Percentiles rank a stretch among this genome's conserved stretches.
phyloP scores from a whole-genome alignment of 2,888 invertebrate genomes.

The Operophtera brumata region DNA sequence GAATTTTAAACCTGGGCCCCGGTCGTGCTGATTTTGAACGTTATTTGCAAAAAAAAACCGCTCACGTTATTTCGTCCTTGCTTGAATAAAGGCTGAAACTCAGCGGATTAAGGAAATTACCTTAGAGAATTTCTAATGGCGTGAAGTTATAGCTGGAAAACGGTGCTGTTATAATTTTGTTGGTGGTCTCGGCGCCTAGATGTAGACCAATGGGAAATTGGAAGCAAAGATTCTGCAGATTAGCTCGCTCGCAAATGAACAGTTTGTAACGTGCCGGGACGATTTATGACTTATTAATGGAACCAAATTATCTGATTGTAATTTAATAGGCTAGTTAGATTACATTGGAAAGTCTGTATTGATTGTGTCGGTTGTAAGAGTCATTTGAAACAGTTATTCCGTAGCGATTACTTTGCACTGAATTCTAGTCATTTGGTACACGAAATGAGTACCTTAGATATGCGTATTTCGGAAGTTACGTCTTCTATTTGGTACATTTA shows the following conservation, averaged over 20 bases:
- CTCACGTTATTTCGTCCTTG: too few species aligned
- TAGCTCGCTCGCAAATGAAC: constrained; percentile 28
- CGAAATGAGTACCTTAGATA: too few species aligned
- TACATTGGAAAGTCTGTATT: constrained; percentile 8
- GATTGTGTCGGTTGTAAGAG: neutral
- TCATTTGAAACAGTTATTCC: neutral
- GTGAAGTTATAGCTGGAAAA: too few species aligned
- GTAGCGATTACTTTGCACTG: neutral
- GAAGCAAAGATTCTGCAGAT: constrained; percentile 29
- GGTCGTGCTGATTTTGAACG: too few species aligned
- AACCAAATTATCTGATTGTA: constrained; percentile 27
- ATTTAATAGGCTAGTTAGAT: constrained; percentile 7
- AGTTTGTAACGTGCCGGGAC: constrained; percentile 19
- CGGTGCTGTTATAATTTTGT: neutral
- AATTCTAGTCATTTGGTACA: neutral
- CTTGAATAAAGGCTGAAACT: too few species aligned
- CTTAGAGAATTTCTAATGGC: too few species aligned
- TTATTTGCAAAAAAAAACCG: too few species aligned
- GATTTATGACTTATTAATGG: constrained; percentile 30
- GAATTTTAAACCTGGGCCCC: too few species aligned
- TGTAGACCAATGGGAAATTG: constrained; percentile 35
- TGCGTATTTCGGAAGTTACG: too few species aligned
- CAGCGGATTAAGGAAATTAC: too few species aligned
- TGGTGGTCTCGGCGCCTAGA: constrained; percentile 20
- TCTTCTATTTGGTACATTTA: too few species aligned